Base-by-base conservation (phyloP, 2,888 invertebrate genomes). In the Archips crataeganus region DNA sequence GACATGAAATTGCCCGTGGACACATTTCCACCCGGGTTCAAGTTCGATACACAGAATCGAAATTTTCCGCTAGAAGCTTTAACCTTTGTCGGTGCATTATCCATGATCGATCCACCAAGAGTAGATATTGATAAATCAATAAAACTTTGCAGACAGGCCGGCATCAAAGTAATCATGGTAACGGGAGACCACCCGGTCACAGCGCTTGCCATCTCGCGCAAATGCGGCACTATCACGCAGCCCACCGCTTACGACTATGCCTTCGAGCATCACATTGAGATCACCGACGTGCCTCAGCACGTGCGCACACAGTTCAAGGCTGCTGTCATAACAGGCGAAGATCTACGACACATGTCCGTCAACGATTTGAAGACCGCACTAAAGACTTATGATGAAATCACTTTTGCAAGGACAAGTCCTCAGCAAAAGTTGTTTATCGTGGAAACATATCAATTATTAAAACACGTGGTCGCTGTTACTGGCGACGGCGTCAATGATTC, bases 401-500 rank as follows among this genome's bases (percentile, higher is more conserved):
- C 97, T 0, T 97, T 97, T 82, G 97, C 97, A 0, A 91, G 97
- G 73, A 96, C 96, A 0, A 96, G 96, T 76, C 96, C 96, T 0
- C 96, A 96, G 74, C 96, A 97, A 81, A 97, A 97, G 79, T 81
- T 96, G 61, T 89, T 95, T 59, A 96, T 97, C 66, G 96, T 96
- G 1, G 98, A 98, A 90, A 97, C 97, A 51, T 97, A 97, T 83
- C 98, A 98, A 86, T 90, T 97, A 70, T 91, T 97, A 57, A 96
- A 97, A 15, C 96, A 97, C 80, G 97, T 98, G 75, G 98, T 98
- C 60, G 97, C 98, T 11, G 98, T 98, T 0, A 98, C 98, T 39
- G 98, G 98, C 10, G 98, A 98, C 83, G 98, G 98, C 57, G 98
- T 98, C 0, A 98, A 98, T 81, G 98, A 98, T 87, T 97, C 98